Base-by-base conservation (phyloP, 2,888 invertebrate species). In the Kuschelorhynchus macadamiae region DNA sequence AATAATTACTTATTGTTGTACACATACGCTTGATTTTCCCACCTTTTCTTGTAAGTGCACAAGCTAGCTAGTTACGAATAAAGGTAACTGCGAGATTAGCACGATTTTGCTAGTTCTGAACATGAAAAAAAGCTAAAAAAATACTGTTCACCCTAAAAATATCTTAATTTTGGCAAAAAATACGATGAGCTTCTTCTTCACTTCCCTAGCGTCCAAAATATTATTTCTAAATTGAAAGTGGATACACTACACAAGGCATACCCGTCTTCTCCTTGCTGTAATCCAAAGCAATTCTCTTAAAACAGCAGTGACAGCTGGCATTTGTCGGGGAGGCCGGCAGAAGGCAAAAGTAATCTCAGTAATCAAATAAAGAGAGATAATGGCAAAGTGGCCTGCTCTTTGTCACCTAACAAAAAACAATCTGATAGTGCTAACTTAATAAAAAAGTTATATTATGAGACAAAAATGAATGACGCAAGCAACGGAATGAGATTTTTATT, bases 391-490 rank as follows among this genome's bases (percentile, higher is more conserved):
- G 52, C 67, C 61, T 67, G 60, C 42, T 59, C 71, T 68, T 68
- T 66, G 69, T 66, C 72, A 72, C 72, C 57, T 71, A 72, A 16
- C 53, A 62, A 62, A 77, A 77, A 77, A 78, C 77, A 78, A 77
- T 78, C 77, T 75, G 74, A 74, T 72, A 70, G 71, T 66, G 68
- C 74, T 77, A 79, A 79, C 77, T 77, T 74, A 76, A 78, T 78
- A 72, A 77, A 30, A 77, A 78, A 77, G 77, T 79, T 79, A 77
- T 76, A 75, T 74, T 46, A n/a, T n/a, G 71, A 68, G 62, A 72
- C 63, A 59, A 36, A 49, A 64, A 65, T 59, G 59, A 66, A 44
- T 46, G 59, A 61, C 55, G 44, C 18, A 16, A 9, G 20, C 33
- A 44, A 25, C 44, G 46, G 53, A 62, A 63, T 63, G 49, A 32